Evolutionary conservation across 1,140 invertebrate species (phyloP).

Genomic region (Protaetia brevitarsis): DNA sequence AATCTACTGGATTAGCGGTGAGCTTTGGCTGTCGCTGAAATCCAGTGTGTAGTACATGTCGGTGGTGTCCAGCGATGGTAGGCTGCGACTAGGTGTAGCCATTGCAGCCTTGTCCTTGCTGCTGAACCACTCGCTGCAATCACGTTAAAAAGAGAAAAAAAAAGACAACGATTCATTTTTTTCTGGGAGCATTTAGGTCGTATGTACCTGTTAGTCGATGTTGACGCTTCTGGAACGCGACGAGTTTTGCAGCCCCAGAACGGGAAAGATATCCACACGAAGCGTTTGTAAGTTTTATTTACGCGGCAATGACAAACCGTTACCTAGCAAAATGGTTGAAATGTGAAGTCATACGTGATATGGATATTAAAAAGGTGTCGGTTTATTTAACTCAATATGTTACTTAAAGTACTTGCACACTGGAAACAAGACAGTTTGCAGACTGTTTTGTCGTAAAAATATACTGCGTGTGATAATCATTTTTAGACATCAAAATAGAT

Average conservation of each 20-base stretch:
- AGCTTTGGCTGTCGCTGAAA: conserved; percentile 68
- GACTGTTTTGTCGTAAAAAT: too few relatives aligned
- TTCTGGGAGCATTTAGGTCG: too few relatives aligned
- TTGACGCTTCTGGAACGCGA: conserved; percentile 49
- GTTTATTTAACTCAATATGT: too few relatives aligned
- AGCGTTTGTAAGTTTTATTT: conserved; percentile 65
- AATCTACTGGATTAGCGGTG: conserved; percentile 64
- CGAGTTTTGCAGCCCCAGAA: conserved; percentile 41
- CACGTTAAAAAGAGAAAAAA: background rate
- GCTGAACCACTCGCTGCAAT: conserved; percentile 40
- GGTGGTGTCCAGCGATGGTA: conserved; percentile 58
- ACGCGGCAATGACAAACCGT: conserved; percentile 67
- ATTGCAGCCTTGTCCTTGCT: conserved; percentile 50
- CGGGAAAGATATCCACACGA: conserved; percentile 49
- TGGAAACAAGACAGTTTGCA: too few relatives aligned
- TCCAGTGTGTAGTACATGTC: conserved; percentile 72
- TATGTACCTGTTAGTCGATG: conserved; percentile 39
- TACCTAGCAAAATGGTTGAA: too few relatives aligned
- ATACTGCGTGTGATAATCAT: too few relatives aligned
- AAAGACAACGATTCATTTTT: background rate
- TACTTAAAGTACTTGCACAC: too few relatives aligned
- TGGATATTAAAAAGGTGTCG: too few relatives aligned
- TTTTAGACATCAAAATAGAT: too few relatives aligned
- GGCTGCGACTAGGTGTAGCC: conserved; percentile 44
- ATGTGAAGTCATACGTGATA: too few relatives aligned